phyloP scores from a whole-genome alignment of 2,888 invertebrate species.

The Drosophila histrio region DNA sequence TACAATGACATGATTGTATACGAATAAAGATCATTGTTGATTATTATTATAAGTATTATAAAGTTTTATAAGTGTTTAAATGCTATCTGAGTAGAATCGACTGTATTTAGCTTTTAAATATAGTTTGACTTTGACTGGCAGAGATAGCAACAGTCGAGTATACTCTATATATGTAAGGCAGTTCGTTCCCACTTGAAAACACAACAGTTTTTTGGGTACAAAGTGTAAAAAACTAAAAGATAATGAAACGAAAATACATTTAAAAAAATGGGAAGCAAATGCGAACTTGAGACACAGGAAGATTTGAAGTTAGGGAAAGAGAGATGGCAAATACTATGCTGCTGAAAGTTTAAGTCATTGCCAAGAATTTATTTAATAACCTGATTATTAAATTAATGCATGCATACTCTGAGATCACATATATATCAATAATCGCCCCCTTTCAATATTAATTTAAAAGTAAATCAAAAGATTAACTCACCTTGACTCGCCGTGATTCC shows the following conservation, averaged over 20 bases:
- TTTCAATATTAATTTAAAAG: background rate
- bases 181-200: background rate
- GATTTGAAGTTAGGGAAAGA: background rate
- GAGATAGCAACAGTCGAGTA: background rate
- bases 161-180: background rate
- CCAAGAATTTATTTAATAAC: background rate
- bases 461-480: conserved; percentile 81
- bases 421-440: background rate
- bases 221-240: conserved; percentile 5
- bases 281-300: background rate
- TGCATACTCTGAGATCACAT: background rate
- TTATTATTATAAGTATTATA: too few species aligned
- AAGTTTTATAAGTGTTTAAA: background rate
- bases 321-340: background rate
- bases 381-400: background rate
- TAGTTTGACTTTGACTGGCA: background rate
- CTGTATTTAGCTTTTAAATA: background rate
- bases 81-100: background rate
- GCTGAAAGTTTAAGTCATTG: background rate
- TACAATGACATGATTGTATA: too few species aligned
- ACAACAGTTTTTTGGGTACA: background rate
- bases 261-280: background rate
- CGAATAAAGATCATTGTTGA: too few species aligned
- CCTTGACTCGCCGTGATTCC: conserved; percentile 91
- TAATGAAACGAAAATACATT: conserved; percentile 3